Evolutionary conservation across 2,888 invertebrate species (phyloP).

Genomic region (Linnaemya tessellans): DNA sequence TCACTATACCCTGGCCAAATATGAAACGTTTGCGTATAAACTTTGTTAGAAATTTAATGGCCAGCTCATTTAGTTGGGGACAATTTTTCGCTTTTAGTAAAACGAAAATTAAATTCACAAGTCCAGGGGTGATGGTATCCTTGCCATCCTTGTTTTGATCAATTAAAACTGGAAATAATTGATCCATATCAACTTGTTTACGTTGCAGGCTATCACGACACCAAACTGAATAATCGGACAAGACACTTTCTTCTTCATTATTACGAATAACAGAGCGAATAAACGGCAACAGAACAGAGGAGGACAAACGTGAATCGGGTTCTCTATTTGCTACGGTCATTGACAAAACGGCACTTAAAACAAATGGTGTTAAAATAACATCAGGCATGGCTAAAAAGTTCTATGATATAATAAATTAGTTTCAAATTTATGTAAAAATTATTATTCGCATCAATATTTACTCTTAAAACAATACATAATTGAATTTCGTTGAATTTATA

Average conservation of each 20-base stretch:
- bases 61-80: constrained; percentile 82
- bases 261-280: constrained; percentile 80
- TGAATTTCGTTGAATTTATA: constrained; percentile 81
- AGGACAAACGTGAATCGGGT: constrained; percentile 79
- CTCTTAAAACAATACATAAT: constrained; percentile 78
- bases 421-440: background rate
- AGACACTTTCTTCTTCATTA: constrained; percentile 83
- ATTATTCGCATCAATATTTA: constrained; percentile 62
- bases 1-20: constrained; percentile 85
- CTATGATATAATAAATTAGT: constrained; percentile 77
- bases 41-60: constrained; percentile 85
- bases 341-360: constrained; percentile 85
- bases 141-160: constrained; percentile 82
- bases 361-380: constrained; percentile 86
- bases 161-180: constrained; percentile 80
- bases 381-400: constrained; percentile 85
- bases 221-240: constrained; percentile 84
- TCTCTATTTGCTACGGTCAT: constrained; percentile 82
- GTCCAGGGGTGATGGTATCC: constrained; percentile 83
- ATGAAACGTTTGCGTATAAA: constrained; percentile 85
- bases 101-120: constrained; percentile 84
- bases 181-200: constrained; percentile 78
- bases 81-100: constrained; percentile 83
- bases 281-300: constrained; percentile 79
- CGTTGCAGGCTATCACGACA: constrained; percentile 83